These are phyloP conservation scores for Hycleus cichorii DNA, from an alignment of 1,140 invertebrate genomes.

Conservation along the genomic window DNA sequence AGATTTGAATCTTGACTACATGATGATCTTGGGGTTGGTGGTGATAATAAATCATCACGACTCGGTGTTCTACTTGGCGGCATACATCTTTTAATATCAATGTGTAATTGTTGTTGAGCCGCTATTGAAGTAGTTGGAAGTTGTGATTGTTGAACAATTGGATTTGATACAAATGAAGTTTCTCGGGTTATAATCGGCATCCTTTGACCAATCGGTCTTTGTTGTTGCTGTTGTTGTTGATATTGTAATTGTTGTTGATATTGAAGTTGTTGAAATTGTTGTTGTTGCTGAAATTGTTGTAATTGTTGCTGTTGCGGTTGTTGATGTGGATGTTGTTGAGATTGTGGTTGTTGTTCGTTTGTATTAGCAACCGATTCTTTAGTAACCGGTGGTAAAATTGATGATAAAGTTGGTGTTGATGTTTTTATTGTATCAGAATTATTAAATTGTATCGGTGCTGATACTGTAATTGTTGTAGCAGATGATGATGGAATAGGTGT, in stretches of 20 bases:
- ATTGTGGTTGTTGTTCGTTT: constrained; percentile 24
- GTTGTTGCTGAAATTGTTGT: constrained; percentile 17
- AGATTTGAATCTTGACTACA: constrained; percentile 39
- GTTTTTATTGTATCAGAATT: constrained; percentile 65
- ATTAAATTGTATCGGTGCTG: constrained; percentile 54
- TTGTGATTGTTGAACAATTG: constrained; percentile 23
- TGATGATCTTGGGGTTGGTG: constrained; percentile 35
- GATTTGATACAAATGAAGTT: constrained; percentile 49
- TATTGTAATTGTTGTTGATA: constrained; percentile 23
- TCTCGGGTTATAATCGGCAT: constrained; percentile 46
- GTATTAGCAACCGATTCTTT: constrained; percentile 25
- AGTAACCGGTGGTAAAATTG: constrained; percentile 40
- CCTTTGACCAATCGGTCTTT: constrained; percentile 18
- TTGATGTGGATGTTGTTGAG: background rate
- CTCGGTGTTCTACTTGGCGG: constrained; percentile 37
- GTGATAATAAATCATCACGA: constrained; percentile 40
- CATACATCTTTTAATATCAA: constrained; percentile 37
- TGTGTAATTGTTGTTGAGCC: constrained; percentile 35
- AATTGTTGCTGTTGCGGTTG: constrained; percentile 37
- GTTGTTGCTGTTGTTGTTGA: too few relatives aligned
- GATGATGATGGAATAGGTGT: constrained; percentile 45
- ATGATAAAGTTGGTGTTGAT: constrained; percentile 50
- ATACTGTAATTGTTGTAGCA: constrained; percentile 40
- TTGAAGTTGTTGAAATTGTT: background rate
- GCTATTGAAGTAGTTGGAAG: background rate